phyloP scores from a whole-genome alignment of 2,888 invertebrate genomes.

The Halictus quadricinctus region DNA sequence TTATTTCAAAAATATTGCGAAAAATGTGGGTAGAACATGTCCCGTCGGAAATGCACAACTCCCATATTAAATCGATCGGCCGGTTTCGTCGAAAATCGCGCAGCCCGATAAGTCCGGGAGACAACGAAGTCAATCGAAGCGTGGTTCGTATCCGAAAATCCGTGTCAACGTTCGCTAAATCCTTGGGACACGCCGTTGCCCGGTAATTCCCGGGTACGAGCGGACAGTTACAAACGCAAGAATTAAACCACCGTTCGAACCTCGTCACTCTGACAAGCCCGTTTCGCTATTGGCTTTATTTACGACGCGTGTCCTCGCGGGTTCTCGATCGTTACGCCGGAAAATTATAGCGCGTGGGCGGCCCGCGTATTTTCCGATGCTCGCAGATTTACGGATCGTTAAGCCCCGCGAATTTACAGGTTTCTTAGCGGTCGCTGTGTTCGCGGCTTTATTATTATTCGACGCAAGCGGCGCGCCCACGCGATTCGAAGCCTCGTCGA shows the following conservation, averaged over 20 bases:
- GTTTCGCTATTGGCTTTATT: constrained; percentile 52
- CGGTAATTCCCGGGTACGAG: background rate
- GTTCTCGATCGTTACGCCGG: constrained; percentile 50
- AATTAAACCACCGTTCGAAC: constrained; percentile 18
- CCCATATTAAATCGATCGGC: background rate
- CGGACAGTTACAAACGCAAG: background rate
- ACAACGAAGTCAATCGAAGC: background rate
- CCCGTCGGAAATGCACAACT: background rate
- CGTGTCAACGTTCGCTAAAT: background rate
- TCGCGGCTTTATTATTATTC: constrained; percentile 61
- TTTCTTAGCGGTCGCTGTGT: constrained; percentile 55
- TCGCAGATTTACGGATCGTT: constrained; percentile 69
- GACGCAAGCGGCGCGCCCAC: constrained; percentile 52
- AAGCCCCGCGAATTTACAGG: constrained; percentile 64
- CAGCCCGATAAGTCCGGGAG: background rate
- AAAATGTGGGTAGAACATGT: too few relatives aligned
- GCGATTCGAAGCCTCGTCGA: background rate
- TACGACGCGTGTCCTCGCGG: constrained; percentile 46
- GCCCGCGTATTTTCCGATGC: constrained; percentile 62
- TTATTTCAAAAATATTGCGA: too few relatives aligned
- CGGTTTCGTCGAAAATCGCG: background rate
- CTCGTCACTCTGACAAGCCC: constrained; percentile 35
- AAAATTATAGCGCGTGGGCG: constrained; percentile 66
- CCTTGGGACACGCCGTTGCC: background rate
- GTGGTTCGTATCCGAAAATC: background rate